Percentiles rank a stretch among this genome's conserved stretches.
Conservation (phyloP, 1,140 invertebrate species). For the Brachionus plicatilis region DNA sequence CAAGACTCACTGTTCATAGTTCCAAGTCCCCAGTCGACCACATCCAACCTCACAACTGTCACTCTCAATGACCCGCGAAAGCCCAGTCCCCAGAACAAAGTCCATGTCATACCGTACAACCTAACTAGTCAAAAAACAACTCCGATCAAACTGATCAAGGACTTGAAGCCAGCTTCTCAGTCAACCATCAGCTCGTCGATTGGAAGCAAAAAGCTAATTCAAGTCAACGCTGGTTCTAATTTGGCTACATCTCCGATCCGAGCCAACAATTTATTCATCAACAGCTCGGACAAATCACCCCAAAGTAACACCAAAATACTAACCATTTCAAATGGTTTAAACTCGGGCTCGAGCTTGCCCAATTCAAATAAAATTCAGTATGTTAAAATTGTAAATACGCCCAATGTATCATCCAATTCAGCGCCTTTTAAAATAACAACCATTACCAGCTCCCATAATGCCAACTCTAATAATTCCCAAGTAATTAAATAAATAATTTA, state of each 20-base stretch:
- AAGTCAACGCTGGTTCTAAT: not conserved
- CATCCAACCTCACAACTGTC: not conserved
- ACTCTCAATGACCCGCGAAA: not conserved
- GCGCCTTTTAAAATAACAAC: not conserved
- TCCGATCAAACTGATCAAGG: not conserved
- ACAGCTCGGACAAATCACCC: not conserved
- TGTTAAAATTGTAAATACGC: slow-evolving; percentile 34
- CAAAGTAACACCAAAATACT: not conserved
- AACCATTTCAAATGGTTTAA: not conserved
- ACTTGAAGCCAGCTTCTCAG: not conserved
- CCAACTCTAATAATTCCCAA: not conserved
- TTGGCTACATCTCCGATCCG: not conserved
- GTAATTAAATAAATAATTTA: not conserved
- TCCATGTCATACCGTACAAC: not conserved
- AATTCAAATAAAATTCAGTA: slow-evolving; percentile 18
- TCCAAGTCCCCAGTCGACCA: not conserved
- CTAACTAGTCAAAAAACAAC: not conserved
- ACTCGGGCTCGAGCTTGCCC: not conserved
- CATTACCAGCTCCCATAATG: not conserved
- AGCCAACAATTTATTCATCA: not conserved
- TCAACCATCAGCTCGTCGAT: not conserved
- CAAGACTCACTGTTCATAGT: not conserved
- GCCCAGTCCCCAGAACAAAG: not conserved
- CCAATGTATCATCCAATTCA: not conserved
- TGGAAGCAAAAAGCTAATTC: not conserved